Evolutionary conservation across 2,113 vertebrate genomes (phyloP), one percentile per base, ranked within the genome.

Genomic region (Otus sunia): DNA sequence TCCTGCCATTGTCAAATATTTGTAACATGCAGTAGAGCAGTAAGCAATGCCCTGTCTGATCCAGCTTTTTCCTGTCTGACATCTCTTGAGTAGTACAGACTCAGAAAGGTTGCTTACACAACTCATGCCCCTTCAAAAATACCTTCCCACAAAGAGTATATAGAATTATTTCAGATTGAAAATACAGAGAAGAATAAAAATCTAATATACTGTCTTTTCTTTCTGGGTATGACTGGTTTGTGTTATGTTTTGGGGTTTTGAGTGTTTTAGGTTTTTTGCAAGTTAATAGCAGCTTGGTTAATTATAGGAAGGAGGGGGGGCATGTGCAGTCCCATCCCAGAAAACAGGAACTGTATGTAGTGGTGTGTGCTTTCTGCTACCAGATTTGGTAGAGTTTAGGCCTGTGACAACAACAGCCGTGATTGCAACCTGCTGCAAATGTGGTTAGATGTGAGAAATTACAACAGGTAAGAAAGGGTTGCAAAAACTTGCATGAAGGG

Each of bases 311-410:
- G 22, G 20, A 20, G 60, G 78, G 36, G 37, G 30, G 26, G 5
- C 23, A 10, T 8, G 2, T 34, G 32, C 29, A 27, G 25, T 64
- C 58, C 17, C 10, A 9, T 49, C n/a, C 8, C 43, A 55, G 59
- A 68, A 22, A 10, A 16, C 1, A 4, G 53, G 47, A 75, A 9
- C 32, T 0, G 1, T 22, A 11, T 4, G 6, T 34, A 58, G 8
- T 2, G 18, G 1, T 10, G 4, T 26, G 10, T 56, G 29, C 29
- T 49, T 88, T 81, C 45, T 20, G 2, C 41, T 64, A 1, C 16
- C 2, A 3, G 18, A 11, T 47, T 50, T 69, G 43, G 10, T 27
- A 18, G 59, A 50, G 15, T 27, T 41, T 53, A 45, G 21, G 27
- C 27, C 58, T 68, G 32, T 43, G 34, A 52, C 23, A 29, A 23